These are phyloP conservation scores for Leptopilina boulardi DNA, from an alignment of 1,140 invertebrate species.

Conservation along the genomic window DNA sequence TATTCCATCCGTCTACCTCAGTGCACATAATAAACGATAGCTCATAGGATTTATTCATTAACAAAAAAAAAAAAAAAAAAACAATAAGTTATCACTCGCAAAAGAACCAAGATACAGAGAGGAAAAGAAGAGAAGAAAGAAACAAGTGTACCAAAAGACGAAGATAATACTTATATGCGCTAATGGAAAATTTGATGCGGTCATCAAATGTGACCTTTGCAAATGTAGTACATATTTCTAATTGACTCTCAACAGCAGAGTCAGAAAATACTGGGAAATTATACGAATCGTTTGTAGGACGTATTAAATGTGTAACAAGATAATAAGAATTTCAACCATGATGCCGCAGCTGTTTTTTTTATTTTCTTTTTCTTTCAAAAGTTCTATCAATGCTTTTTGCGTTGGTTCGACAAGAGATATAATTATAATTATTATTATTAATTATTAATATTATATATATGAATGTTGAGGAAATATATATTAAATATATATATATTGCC, in stretches of 20 bases:
- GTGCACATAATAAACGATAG: conserved; percentile 69
- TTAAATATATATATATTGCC: conserved; percentile 53
- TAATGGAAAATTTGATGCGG: conserved; percentile 11
- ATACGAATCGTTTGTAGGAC: neutral
- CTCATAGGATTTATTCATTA: conserved; percentile 53
- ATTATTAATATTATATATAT: conserved; percentile 59
- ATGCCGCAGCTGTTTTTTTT: conserved; percentile 45
- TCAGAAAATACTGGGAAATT: neutral
- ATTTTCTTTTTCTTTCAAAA: conserved; percentile 46
- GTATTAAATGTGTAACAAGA: neutral
- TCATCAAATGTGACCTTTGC: conserved; percentile 9
- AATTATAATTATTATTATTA: conserved; percentile 55
- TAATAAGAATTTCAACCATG: conserved; percentile 32
- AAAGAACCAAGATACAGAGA: conserved; percentile 33
- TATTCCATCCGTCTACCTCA: conserved; percentile 75
- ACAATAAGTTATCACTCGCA: conserved; percentile 47
- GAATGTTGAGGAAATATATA: conserved; percentile 61
- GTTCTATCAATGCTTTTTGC: conserved; percentile 41
- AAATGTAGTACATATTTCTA: conserved; percentile 29
- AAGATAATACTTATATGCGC: conserved; percentile 16
- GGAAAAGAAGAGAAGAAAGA: neutral
- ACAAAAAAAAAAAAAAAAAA: conserved; percentile 53
- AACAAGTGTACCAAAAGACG: conserved; percentile 34
- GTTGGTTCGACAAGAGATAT: conserved; percentile 47
- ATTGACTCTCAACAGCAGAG: neutral